Evolutionary conservation across 2,797 vertebrate species (phyloP).

Genomic region (Ctenopoma multispine): DNA sequence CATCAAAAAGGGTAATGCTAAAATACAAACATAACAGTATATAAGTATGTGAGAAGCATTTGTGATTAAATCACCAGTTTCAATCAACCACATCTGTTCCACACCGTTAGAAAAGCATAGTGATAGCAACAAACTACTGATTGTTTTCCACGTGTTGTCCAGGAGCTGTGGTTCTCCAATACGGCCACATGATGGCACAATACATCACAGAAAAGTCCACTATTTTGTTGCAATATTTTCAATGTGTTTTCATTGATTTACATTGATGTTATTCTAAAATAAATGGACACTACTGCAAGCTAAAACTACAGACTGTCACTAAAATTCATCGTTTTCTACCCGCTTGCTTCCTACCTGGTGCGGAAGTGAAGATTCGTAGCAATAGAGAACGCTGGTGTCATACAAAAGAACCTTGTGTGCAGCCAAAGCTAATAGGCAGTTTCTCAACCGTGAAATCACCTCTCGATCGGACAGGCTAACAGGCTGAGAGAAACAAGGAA

Average conservation of each 20-base stretch:
- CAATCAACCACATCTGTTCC: slow-evolving; percentile 8
- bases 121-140: slow-evolving; percentile 12
- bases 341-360: slow-evolving; percentile 86
- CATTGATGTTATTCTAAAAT: not conserved
- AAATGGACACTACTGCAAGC: not conserved
- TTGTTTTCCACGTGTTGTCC: slow-evolving; percentile 3
- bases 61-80: slow-evolving; percentile 5
- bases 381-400: slow-evolving; percentile 97
- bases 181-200: slow-evolving; percentile 54
- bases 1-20: not conserved
- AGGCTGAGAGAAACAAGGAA: slow-evolving; percentile 78
- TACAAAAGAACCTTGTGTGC: slow-evolving; percentile 91
- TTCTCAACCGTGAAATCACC: slow-evolving; percentile 95
- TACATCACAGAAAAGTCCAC: not conserved
- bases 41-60: not conserved
- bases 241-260: not conserved
- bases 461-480: slow-evolving; percentile 91
- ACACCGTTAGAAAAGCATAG: slow-evolving; percentile 7
- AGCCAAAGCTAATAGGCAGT: slow-evolving; percentile 91
- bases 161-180: slow-evolving; percentile 14
- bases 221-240: not conserved
- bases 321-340: not conserved
- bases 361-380: slow-evolving; percentile 93
- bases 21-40: not conserved
- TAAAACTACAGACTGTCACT: not conserved